Evolutionary conservation across 2,888 invertebrate genomes (phyloP).

Genomic region (Apamea sordens): DNA sequence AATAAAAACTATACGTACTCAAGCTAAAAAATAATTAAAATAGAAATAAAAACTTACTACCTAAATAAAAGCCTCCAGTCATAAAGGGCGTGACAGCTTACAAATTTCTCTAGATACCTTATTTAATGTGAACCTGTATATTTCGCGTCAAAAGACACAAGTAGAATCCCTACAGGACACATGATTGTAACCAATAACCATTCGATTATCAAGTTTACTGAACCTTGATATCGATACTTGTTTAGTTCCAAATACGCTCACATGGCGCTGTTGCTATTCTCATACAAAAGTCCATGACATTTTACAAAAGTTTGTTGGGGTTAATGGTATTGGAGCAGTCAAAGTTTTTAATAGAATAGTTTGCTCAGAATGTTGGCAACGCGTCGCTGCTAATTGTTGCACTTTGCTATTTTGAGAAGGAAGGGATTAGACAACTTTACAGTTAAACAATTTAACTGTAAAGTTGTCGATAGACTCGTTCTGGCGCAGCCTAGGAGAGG

Average conservation of each 20-base stretch:
- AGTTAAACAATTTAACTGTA: too few species aligned
- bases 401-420: neutral
- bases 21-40: too few species aligned
- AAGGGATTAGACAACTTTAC: neutral
- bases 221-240: slow-evolving; percentile 15
- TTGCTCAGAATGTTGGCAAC: neutral
- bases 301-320: neutral
- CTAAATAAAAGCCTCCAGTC: too few species aligned
- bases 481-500: neutral
- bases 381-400: neutral
- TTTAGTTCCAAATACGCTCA: slow-evolving; percentile 22
- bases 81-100: too few species aligned
- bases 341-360: neutral
- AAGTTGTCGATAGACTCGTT: neutral
- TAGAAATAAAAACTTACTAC: too few species aligned
- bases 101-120: neutral
- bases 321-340: neutral
- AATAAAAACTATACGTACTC: too few species aligned
- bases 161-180: neutral
- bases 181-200: neutral
- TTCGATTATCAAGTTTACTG: slow-evolving; percentile 34
- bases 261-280: slow-evolving; percentile 13
- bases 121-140: neutral
- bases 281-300: neutral
- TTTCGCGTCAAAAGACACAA: neutral